These are phyloP conservation scores for Drosophila anomelani DNA, from an alignment of 2,888 invertebrate species.

Conservation along the genomic window DNA sequence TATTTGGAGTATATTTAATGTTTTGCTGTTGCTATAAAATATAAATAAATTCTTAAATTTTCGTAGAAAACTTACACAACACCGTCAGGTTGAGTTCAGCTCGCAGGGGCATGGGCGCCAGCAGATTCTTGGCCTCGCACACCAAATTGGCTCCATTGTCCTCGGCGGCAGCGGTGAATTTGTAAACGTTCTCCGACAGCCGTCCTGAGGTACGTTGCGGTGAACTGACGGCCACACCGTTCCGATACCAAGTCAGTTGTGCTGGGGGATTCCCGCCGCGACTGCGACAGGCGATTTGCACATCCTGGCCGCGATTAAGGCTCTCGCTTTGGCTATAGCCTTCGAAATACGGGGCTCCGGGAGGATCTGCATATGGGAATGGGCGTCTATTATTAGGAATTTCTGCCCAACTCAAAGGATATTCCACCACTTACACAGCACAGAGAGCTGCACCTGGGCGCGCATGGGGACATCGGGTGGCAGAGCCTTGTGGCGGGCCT, in stretches of 20 bases:
- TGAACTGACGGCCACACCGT: slow-evolving; percentile 77
- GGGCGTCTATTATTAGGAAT: slow-evolving; percentile 1
- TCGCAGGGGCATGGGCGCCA: slow-evolving; percentile 75
- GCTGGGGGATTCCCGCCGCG: slow-evolving; percentile 83
- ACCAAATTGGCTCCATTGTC: slow-evolving; percentile 81
- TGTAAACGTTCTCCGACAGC: slow-evolving; percentile 82
- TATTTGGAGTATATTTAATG: not conserved
- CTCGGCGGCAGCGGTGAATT: slow-evolving; percentile 74
- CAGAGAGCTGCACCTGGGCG: slow-evolving; percentile 82
- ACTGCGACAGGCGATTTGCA: slow-evolving; percentile 83
- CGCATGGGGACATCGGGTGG: slow-evolving; percentile 84
- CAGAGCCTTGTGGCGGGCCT: slow-evolving; percentile 82
- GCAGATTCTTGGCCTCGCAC: slow-evolving; percentile 82
- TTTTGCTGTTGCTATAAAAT: not conserved
- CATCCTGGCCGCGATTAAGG: slow-evolving; percentile 80
- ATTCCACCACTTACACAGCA: slow-evolving; percentile 81
- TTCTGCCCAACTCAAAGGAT: not conserved
- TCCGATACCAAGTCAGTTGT: slow-evolving; percentile 82
- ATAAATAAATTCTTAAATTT: not conserved
- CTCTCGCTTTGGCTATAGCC: slow-evolving; percentile 81
- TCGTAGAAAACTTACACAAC: slow-evolving; percentile 72
- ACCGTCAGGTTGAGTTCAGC: slow-evolving; percentile 82
- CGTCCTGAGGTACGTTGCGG: slow-evolving; percentile 83
- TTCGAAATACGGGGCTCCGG: slow-evolving; percentile 83
- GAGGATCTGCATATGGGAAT: slow-evolving; percentile 71